phyloP scores from a whole-genome alignment of 2,113 vertebrate species.

The Dicentrarchus labrax region DNA sequence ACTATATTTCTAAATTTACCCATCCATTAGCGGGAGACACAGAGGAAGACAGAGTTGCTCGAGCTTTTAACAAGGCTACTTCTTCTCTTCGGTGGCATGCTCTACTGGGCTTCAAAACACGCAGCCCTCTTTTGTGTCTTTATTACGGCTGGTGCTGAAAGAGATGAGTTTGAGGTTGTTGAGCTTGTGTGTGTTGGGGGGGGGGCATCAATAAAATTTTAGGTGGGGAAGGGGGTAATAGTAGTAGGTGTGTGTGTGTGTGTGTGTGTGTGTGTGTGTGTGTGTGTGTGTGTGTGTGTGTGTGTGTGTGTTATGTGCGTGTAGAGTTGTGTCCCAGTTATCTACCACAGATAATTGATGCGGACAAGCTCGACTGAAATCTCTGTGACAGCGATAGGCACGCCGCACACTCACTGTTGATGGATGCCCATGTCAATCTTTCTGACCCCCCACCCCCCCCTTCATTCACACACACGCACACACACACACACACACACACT shows the following conservation, averaged over 20 bases:
- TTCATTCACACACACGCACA: constrained; percentile 18
- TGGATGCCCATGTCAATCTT: constrained; percentile 76
- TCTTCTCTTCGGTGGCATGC: constrained; percentile 72
- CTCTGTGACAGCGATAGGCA: constrained; percentile 71
- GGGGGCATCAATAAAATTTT: constrained; percentile 28
- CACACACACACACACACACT: constrained; percentile 25
- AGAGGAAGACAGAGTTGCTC: constrained; percentile 62
- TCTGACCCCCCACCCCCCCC: constrained; percentile 41
- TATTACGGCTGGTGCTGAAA: constrained; percentile 61
- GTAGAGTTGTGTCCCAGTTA: constrained; percentile 58
- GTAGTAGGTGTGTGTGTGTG: constrained; percentile 3
- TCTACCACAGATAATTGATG: constrained; percentile 75
- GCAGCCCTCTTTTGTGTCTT: constrained; percentile 68
- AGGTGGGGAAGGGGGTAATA: neutral
- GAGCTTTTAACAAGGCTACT: constrained; percentile 77
- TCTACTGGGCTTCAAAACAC: constrained; percentile 75
- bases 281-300: constrained; percentile 2
- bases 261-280: constrained; percentile 14
- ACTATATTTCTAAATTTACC: constrained; percentile 78
- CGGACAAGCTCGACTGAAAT: constrained; percentile 75
- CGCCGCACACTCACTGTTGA: constrained; percentile 53
- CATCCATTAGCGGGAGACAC: constrained; percentile 77
- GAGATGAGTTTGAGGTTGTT: constrained; percentile 56
- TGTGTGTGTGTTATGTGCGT: constrained; percentile 6
- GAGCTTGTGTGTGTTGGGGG: constrained; percentile 32